Evolutionary conservation across 1,140 invertebrate genomes (phyloP).

Genomic region (Mamestra configurata): DNA sequence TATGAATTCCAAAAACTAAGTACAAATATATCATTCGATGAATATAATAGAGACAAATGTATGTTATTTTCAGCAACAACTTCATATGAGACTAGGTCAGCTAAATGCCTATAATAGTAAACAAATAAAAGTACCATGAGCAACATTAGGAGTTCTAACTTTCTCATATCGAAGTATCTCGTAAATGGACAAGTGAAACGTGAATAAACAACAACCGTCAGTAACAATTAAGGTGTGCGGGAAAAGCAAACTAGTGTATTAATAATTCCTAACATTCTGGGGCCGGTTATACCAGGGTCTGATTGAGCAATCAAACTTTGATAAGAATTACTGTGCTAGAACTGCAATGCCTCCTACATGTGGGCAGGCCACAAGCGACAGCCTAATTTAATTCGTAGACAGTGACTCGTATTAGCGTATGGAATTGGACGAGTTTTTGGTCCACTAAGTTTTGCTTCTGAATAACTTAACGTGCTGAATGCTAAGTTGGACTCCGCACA

Average conservation of each 20-base stretch:
- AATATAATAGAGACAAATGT: no score
- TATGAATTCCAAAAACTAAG: no score
- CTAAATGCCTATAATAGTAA: neutral
- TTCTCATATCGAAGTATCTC: constrained; percentile 23
- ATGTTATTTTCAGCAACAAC: neutral
- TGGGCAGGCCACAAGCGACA: neutral
- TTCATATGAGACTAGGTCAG: neutral
- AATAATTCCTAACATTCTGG: constrained; percentile 26
- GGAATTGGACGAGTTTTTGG: neutral
- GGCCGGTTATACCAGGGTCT: neutral
- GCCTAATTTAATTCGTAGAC: constrained; percentile 2
- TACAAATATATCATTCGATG: no score
- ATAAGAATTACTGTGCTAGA: neutral
- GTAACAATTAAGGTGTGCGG: constrained; percentile 19
- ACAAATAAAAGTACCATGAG: neutral
- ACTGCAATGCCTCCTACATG: constrained; percentile 5
- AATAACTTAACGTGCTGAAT: constrained; percentile 20
- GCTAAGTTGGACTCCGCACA: constrained; percentile 7
- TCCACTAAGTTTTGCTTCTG: constrained; percentile 13
- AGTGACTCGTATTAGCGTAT: constrained; percentile 9
- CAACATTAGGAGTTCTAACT: constrained; percentile 22
- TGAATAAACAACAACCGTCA: constrained; percentile 17
- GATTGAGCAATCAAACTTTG: constrained; percentile 27
- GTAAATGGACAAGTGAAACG: constrained; percentile 35
- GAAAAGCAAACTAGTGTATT: constrained; percentile 38